Conservation (phyloP, 2,888 invertebrate genomes). For the Ophion costatus region DNA sequence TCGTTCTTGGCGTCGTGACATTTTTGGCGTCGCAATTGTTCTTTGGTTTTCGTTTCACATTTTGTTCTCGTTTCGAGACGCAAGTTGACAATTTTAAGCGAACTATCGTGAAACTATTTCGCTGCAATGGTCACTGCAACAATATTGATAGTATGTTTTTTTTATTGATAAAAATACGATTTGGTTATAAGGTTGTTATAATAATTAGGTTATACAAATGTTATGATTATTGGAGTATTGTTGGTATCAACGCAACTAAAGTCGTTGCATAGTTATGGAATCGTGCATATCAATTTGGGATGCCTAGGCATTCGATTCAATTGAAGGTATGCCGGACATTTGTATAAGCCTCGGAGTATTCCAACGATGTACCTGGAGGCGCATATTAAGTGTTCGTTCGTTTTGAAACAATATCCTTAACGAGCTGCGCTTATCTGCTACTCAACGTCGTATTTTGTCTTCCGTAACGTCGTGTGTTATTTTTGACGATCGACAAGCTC, state of each 20-base stretch:
- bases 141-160: too few species aligned
- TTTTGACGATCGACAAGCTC: constrained; percentile 9
- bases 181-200: too few species aligned
- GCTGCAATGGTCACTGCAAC: too few species aligned
- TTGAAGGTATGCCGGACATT: background rate
- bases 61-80: background rate
- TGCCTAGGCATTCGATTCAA: background rate
- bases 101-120: too few species aligned
- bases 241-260: too few species aligned
- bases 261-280: too few species aligned
- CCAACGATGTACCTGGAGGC: constrained; percentile 16
- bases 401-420: constrained; percentile 58
- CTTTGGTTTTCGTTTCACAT: background rate
- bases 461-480: background rate
- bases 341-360: constrained; percentile 5
- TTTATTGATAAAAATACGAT: too few species aligned
- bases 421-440: constrained; percentile 51
- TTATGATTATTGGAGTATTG: too few species aligned
- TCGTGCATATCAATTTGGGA: background rate
- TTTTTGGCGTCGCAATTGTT: background rate
- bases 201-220: too few species aligned
- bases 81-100: too few species aligned
- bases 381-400: constrained; percentile 17
- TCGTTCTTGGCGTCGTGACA: background rate
- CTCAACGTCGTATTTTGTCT: background rate